Evolutionary conservation across 2,797 vertebrate species (phyloP).

Genomic region (Allochrocebus solatus): DNA sequence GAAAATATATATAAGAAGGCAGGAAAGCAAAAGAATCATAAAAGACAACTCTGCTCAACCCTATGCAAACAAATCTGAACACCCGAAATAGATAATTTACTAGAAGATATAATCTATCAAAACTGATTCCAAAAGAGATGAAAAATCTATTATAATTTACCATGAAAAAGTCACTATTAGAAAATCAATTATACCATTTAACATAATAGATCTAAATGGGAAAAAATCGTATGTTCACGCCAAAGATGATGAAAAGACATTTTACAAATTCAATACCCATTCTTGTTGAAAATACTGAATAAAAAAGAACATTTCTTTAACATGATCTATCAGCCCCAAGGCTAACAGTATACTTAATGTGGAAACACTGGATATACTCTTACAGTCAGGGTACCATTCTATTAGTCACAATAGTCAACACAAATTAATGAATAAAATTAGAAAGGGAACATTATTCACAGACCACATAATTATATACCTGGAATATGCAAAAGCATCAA

Average conservation of each 20-base stretch:
- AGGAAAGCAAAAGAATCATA: conserved; percentile 28
- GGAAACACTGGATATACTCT: neutral
- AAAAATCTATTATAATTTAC: neutral
- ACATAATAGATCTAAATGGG: neutral
- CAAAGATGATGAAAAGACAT: neutral
- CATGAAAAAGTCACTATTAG: neutral
- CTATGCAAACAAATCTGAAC: conserved; percentile 10
- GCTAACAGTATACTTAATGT: neutral
- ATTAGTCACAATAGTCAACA: neutral
- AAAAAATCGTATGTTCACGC: neutral
- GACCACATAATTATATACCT: neutral
- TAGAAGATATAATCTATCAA: neutral
- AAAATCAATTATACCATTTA: neutral
- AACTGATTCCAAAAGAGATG: neutral
- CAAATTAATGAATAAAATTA: neutral
- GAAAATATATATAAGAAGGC: conserved; percentile 12
- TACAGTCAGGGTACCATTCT: neutral
- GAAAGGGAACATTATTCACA: neutral
- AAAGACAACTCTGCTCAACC: conserved; percentile 10
- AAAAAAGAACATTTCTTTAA: neutral
- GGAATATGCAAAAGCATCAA: neutral
- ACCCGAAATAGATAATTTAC: neutral
- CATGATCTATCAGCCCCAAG: neutral
- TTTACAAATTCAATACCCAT: neutral
- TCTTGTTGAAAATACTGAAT: conserved; percentile 28